phyloP scores from a whole-genome alignment of 2,797 vertebrate genomes.

The Notoglanidium macrostoma region DNA sequence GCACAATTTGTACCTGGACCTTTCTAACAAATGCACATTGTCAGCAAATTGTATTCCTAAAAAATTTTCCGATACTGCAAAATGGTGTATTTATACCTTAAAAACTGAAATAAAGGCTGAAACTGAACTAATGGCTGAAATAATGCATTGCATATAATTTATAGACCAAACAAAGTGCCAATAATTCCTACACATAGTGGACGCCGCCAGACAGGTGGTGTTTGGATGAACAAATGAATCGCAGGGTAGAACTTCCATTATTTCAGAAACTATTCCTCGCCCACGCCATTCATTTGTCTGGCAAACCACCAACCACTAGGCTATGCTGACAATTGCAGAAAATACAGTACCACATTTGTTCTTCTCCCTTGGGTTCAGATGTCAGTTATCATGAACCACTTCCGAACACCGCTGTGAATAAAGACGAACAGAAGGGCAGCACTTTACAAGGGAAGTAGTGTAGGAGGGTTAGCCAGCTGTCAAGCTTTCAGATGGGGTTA shows the following conservation, averaged over 20 bases:
- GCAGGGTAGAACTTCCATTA: constrained; percentile 21
- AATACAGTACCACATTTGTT: constrained; percentile 36
- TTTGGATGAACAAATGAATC: constrained; percentile 45
- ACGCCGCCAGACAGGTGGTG: constrained; percentile 46
- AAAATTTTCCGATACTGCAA: neutral
- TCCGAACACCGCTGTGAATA: constrained; percentile 7
- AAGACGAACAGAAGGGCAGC: constrained; percentile 19
- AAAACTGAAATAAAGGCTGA: constrained; percentile 1
- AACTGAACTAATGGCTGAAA: constrained; percentile 11
- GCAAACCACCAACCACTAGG: constrained; percentile 5
- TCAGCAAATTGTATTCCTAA: neutral
- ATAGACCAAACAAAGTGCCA: constrained; percentile 19
- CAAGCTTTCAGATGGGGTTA: constrained; percentile 25
- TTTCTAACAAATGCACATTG: neutral
- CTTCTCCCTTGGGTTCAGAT: constrained; percentile 44
- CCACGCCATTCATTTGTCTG: constrained; percentile 16
- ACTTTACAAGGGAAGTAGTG: constrained; percentile 39
- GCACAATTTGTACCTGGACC: neutral
- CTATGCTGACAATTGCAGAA: constrained; percentile 23
- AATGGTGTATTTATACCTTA: neutral
- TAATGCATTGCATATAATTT: neutral
- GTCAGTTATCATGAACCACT: constrained; percentile 37
- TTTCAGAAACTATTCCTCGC: constrained; percentile 20
- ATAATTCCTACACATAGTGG: constrained; percentile 38
- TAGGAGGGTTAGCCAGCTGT: constrained; percentile 37